Base-by-base conservation (phyloP, 1,140 invertebrate genomes). In the Magallana gigas region DNA sequence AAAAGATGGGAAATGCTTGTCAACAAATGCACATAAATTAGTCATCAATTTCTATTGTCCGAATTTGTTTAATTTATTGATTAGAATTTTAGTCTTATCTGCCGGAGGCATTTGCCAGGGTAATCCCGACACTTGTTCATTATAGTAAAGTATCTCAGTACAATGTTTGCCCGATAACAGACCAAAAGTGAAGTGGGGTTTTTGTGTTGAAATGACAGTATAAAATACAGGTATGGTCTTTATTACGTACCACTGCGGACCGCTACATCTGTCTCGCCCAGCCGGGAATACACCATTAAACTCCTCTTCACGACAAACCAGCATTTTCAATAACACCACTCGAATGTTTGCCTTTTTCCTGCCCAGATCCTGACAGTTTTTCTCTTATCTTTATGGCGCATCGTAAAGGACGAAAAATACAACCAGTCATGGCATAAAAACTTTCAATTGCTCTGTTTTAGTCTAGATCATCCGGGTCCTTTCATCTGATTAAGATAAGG, bases 401-500 rank as follows among this genome's bases (percentile, higher is more conserved):
- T 71, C 68, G 68, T 71, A 71, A 71, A 71, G 68, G 23, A 18
- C 68, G 68, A 71, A 71, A 71, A 71, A 71, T 71, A 71, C 68
- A 71, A 71, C 68, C 68, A 71, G 68, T 29, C 68, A 71, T 23
- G 18, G 68, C 68, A 71, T 71, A 71, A 71, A 71, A 71, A 71
- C 68, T 71, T 71, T 71, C 68, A 71, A 71, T 71, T 71, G 68
- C 68, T 71, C 23, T 71, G 68, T 71, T 71, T 71, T 71, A 71
- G 68, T 23, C 18, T 71, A 29, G 68, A 71, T 71, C 18, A 71
- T 71, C 68, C 68, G 68, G 68, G 68, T 71, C 36, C 68, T 71
- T 71, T 71, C 68, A 71, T 71, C 68, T 71, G 68, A 71, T 71
- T 71, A 71, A 71, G 68, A 71, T 71, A 71, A 71, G 68, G 68